phyloP scores from a whole-genome alignment of 2,888 invertebrate species.

The Laothoe populi region DNA sequence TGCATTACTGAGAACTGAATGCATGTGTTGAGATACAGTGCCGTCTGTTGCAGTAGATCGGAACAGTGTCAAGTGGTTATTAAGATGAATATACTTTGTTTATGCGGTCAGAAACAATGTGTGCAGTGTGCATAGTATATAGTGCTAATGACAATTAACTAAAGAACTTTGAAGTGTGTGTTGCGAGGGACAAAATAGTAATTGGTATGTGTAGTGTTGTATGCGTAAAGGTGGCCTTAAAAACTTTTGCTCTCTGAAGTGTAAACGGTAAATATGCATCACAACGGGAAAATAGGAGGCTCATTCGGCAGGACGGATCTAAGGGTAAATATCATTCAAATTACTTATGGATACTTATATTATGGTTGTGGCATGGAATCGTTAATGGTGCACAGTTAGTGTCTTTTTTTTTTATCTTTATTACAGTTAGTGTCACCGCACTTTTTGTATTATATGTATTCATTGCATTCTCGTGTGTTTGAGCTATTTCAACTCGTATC shows the following conservation, averaged over 20 bases:
- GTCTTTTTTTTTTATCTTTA: too few relatives aligned
- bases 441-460: too few relatives aligned
- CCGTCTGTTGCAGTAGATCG: conserved; percentile 39
- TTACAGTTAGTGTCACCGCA: too few relatives aligned
- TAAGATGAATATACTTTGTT: conserved; percentile 42
- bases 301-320: conserved; percentile 75
- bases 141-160: conserved; percentile 53
- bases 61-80: conserved; percentile 45
- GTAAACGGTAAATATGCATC: conserved; percentile 50
- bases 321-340: conserved; percentile 58
- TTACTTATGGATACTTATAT: not conserved
- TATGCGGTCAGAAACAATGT: conserved; percentile 51
- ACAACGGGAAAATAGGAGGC: conserved; percentile 61
- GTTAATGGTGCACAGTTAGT: not conserved
- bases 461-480: too few relatives aligned
- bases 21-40: conserved; percentile 28
- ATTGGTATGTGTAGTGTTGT: conserved; percentile 24
- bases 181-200: conserved; percentile 1
- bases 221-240: conserved; percentile 32
- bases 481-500: too few relatives aligned
- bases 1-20: conserved; percentile 17
- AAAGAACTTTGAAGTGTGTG: conserved; percentile 41
- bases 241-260: not conserved
- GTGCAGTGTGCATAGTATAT: conserved; percentile 36
- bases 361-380: too few relatives aligned